These are phyloP conservation scores for Avahi laniger DNA, from an alignment of 2,797 vertebrate species.

Conservation along the genomic window DNA sequence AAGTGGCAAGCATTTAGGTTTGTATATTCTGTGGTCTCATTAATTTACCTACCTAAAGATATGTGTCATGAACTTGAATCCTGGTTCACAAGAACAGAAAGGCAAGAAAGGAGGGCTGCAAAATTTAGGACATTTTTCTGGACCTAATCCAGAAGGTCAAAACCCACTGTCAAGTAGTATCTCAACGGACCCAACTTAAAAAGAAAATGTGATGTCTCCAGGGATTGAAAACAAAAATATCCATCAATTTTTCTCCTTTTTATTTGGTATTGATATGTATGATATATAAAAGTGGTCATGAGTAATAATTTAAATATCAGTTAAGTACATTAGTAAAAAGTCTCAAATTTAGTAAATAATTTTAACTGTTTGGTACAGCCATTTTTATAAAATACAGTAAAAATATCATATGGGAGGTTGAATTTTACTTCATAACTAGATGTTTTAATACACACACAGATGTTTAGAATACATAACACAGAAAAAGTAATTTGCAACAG, in stretches of 20 bases:
- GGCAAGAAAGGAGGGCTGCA: not conserved
- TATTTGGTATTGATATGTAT: not conserved
- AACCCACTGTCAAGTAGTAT: not conserved
- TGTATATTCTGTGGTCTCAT: not conserved
- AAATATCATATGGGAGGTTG: not conserved
- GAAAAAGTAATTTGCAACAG: not conserved
- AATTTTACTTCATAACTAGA: not conserved
- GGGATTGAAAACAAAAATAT: not conserved
- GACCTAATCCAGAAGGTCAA: not conserved
- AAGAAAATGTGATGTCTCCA: not conserved
- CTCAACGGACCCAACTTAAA: not conserved
- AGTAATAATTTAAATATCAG: not conserved
- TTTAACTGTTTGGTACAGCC: not conserved
- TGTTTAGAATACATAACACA: not conserved
- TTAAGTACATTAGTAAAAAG: not conserved
- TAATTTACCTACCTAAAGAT: not conserved
- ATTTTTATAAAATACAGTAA: conserved; percentile 4
- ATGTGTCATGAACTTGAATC: not conserved
- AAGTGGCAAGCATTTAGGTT: not conserved
- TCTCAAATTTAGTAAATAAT: not conserved
- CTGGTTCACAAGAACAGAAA: not conserved
- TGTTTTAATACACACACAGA: not conserved
- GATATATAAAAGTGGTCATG: not conserved
- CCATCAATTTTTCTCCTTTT: not conserved
- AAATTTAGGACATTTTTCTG: not conserved